These are phyloP conservation scores for Sinocyclocheilus anophthalmus DNA, from an alignment of 2,113 vertebrate genomes.

Conservation along the genomic window DNA sequence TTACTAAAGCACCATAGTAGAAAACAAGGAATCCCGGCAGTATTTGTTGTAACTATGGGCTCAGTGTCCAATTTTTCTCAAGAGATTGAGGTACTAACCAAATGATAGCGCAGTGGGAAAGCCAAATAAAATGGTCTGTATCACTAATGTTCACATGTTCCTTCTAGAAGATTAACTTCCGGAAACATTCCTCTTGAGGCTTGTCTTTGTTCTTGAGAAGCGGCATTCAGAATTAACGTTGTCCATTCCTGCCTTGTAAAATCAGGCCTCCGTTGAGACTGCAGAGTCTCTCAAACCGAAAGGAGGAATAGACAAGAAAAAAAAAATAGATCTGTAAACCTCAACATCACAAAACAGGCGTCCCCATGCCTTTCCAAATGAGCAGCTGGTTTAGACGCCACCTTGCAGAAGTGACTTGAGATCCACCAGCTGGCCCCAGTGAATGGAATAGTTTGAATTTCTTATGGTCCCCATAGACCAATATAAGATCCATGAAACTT, in stretches of 20 bases:
- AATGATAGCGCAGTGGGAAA: neutral
- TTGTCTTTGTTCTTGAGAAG: constrained; percentile 18
- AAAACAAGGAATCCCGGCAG: neutral
- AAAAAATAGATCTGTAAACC: constrained; percentile 25
- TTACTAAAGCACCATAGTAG: neutral
- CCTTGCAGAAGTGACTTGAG: constrained; percentile 44
- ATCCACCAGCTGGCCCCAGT: constrained; percentile 64
- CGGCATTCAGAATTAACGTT: constrained; percentile 12
- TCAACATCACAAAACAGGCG: neutral
- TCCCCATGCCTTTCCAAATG: constrained; percentile 11
- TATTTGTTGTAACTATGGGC: neutral
- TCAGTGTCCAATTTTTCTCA: neutral
- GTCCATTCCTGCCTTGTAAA: constrained; percentile 23
- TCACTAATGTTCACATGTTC: constrained; percentile 29
- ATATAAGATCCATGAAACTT: constrained; percentile 39
- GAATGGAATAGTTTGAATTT: constrained; percentile 67
- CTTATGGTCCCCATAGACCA: constrained; percentile 47
- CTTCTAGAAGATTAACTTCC: constrained; percentile 17
- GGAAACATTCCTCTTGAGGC: constrained; percentile 7
- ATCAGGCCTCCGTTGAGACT: neutral
- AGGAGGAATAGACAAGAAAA: neutral
- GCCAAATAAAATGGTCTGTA: constrained; percentile 18
- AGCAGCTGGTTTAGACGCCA: constrained; percentile 28
- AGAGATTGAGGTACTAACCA: neutral
- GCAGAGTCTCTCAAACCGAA: constrained; percentile 2